These are phyloP conservation scores for Autographa gamma DNA, from an alignment of 2,888 invertebrate genomes.

Conservation along the genomic window DNA sequence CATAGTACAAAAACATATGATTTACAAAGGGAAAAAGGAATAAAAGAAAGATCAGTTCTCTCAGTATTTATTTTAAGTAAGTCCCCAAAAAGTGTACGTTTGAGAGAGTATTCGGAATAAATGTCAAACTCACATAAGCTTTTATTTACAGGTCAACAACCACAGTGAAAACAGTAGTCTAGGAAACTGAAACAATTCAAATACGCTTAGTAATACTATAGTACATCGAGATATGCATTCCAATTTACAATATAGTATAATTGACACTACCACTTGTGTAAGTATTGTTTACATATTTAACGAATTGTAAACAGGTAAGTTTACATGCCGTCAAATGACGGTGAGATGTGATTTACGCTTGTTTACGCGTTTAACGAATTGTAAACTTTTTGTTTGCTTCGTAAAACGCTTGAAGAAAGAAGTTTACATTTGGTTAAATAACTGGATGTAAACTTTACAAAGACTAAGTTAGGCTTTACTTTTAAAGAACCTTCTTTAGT, in stretches of 20 bases:
- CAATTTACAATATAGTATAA: constrained; percentile 18
- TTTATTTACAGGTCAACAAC: constrained; percentile 27
- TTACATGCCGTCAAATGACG: too few relatives aligned
- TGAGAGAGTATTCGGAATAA: too few relatives aligned
- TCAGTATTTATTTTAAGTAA: too few relatives aligned
- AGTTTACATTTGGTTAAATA: background rate
- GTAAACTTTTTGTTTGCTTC: too few relatives aligned
- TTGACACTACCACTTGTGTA: constrained; percentile 30
- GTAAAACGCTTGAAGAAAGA: too few relatives aligned
- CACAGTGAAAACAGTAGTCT: constrained; percentile 11
- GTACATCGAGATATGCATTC: constrained; percentile 54
- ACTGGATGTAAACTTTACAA: background rate
- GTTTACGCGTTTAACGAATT: too few relatives aligned
- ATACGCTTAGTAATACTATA: constrained; percentile 39
- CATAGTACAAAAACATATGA: too few relatives aligned
- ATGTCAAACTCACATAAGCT: too few relatives aligned
- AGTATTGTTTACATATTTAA: background rate
- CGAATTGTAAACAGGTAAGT: background rate
- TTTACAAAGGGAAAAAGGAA: too few relatives aligned
- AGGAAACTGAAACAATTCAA: constrained; percentile 9
- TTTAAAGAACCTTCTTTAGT: background rate
- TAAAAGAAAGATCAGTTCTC: too few relatives aligned
- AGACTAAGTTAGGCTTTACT: background rate
- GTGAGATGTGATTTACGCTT: too few relatives aligned
- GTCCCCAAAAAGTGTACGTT: too few relatives aligned